Percentiles rank a stretch among this genome's conserved stretches.
Conservation (phyloP, 2,113 vertebrate genomes). For the Tachycineta bicolor region DNA sequence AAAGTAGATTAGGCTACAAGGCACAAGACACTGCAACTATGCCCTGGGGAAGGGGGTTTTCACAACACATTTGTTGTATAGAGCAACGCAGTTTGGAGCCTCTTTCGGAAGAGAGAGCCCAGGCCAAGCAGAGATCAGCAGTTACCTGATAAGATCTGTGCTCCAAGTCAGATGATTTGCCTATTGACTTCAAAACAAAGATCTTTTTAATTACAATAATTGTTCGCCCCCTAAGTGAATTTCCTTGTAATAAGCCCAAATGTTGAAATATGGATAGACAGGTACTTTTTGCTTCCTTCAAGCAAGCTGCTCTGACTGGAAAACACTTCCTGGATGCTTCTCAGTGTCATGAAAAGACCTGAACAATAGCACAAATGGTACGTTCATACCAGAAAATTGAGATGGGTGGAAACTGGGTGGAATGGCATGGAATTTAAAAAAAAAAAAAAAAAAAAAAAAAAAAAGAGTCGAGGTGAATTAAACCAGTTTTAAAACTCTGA, state of each 20-base stretch:
- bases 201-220: slow-evolving; percentile 2
- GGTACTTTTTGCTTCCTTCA: neutral
- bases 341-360: neutral
- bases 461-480: neutral
- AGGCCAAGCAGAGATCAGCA: neutral
- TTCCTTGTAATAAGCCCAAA: slow-evolving; percentile 13
- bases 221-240: neutral
- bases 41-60: neutral
- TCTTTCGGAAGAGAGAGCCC: neutral
- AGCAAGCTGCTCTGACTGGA: neutral
- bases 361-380: neutral
- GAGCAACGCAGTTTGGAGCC: neutral
- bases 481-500: neutral
- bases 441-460: neutral
- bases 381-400: neutral
- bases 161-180: slow-evolving; percentile 29
- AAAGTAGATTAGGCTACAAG: neutral
- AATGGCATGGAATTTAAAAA: neutral
- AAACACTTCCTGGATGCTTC: neutral
- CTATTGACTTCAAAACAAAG: slow-evolving; percentile 26
- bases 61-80: neutral
- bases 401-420: neutral
- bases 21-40: neutral
- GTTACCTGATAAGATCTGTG: neutral
- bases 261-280: neutral